Conservation (phyloP, 1,140 invertebrate species). For the Lepidurus couesii region DNA sequence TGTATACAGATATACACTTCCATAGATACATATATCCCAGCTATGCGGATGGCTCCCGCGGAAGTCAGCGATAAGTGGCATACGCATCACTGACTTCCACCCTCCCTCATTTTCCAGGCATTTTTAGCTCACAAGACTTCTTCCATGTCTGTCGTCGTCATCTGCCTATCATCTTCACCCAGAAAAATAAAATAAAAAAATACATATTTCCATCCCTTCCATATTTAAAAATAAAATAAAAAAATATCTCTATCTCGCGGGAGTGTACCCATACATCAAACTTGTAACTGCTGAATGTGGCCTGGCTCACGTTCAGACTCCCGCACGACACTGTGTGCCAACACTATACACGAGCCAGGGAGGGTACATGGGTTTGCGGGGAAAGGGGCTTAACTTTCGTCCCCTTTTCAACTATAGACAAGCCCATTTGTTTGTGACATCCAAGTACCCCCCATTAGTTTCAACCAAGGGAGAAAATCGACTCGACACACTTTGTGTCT, state of each 20-base stretch:
- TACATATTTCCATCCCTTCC: not conserved
- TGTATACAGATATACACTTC: not conserved
- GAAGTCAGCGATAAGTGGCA: conserved; percentile 3
- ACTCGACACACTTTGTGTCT: not conserved
- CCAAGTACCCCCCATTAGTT: not conserved
- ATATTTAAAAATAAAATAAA: too few relatives aligned
- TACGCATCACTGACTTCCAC: conserved; percentile 2
- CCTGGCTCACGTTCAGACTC: conserved; percentile 2
- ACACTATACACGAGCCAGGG: not conserved
- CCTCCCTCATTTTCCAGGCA: not conserved
- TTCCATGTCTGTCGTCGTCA: not conserved
- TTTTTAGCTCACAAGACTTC: not conserved
- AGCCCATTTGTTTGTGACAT: conserved; percentile 15
- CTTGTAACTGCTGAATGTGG: not conserved
- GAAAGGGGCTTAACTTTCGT: not conserved
- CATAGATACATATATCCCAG: not conserved
- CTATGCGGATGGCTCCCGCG: not conserved
- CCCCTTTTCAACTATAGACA: not conserved
- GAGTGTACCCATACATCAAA: not conserved
- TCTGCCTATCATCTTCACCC: not conserved
- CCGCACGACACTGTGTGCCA: conserved; percentile 12
- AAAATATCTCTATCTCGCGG: not conserved
- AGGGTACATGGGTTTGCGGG: not conserved
- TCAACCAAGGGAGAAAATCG: not conserved
- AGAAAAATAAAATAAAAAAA: not conserved